Percentiles rank a stretch among this genome's conserved stretches.
Conservation (phyloP, 2,113 vertebrate species). For the Anolis sagrei region DNA sequence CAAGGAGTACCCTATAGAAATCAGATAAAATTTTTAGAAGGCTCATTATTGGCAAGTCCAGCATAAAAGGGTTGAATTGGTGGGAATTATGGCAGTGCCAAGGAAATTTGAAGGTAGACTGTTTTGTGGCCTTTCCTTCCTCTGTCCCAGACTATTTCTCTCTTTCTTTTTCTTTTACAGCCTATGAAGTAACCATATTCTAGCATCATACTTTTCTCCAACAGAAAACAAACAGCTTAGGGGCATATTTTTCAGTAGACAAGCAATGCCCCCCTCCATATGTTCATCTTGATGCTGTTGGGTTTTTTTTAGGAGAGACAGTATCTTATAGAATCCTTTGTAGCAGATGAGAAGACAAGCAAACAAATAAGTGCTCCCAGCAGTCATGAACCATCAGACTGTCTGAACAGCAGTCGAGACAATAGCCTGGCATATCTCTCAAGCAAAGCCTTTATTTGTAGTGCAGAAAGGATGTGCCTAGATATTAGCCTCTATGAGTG, state of each 20-base stretch:
- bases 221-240: not conserved
- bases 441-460: not conserved
- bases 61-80: not conserved
- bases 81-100: not conserved
- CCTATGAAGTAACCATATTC: not conserved
- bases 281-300: not conserved
- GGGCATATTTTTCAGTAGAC: not conserved
- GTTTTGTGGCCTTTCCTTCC: not conserved
- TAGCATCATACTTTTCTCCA: not conserved
- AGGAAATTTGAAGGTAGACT: not conserved
- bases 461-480: not conserved
- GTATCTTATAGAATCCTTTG: not conserved
- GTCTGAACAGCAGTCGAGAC: not conserved
- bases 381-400: not conserved
- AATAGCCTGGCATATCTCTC: not conserved
- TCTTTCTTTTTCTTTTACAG: not conserved
- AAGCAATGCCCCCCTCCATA: not conserved
- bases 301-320: not conserved
- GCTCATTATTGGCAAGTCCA: not conserved
- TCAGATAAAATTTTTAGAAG: not conserved
- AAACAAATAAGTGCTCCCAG: not conserved
- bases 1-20: no score
- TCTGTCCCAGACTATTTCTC: no score
- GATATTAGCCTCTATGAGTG: not conserved
- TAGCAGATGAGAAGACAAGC: slow-evolving; percentile 8